Evolutionary conservation across 2,888 invertebrate genomes (phyloP).

Genomic region (Doris montereyensis): DNA sequence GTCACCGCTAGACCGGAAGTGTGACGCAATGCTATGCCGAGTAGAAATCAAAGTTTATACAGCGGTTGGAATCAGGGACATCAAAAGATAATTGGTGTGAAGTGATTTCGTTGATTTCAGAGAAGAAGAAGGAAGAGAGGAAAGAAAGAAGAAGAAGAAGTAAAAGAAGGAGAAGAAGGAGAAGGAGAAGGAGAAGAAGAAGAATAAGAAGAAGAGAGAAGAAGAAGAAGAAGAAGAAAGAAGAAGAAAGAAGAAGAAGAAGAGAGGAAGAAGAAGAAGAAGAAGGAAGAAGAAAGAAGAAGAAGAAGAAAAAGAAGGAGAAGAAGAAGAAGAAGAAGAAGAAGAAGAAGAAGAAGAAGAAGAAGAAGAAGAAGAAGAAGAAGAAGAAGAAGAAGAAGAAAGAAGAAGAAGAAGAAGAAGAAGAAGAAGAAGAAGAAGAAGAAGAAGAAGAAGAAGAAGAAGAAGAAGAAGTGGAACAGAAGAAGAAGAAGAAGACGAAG

Average conservation of each 20-base stretch:
- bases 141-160: not conserved
- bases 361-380: conserved; percentile 5
- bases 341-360: conserved; percentile 15
- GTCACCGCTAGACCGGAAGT: no score
- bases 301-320: not conserved
- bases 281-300: not conserved
- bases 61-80: no score
- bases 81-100: no score
- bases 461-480: not conserved
- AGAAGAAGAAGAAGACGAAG: no score
- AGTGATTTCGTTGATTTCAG: no score
- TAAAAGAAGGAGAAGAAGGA: not conserved
- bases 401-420: not conserved
- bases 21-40: no score
- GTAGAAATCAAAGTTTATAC: no score
- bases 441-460: not conserved
- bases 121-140: conserved; percentile 7
- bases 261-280: not conserved
- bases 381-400: conserved; percentile 11
- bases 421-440: not conserved
- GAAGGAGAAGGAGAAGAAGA: not conserved
- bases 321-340: conserved; percentile 1
- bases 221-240: conserved; percentile 16
- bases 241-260: not conserved
- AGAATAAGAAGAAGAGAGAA: not conserved